Evolutionary conservation across 2,888 invertebrate genomes (phyloP).

Genomic region (Lysandra coridon): DNA sequence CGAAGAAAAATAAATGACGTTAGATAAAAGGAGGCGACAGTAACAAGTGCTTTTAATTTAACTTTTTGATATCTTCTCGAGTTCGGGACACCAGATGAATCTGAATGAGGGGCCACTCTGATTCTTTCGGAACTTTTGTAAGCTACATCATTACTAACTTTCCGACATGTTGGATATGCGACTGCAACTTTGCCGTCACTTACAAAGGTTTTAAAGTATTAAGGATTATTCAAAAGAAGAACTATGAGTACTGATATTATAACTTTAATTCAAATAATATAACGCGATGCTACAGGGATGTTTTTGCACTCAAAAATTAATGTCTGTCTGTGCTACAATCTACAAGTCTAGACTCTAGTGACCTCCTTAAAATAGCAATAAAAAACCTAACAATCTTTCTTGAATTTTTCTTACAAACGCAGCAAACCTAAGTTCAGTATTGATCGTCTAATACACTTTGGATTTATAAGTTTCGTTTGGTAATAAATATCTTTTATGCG

Average conservation of each 20-base stretch:
- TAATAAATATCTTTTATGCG: constrained; percentile 67
- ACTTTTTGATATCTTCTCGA: constrained; percentile 63
- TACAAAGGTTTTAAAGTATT: background rate
- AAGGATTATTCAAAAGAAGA: too few relatives aligned
- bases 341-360: too few relatives aligned
- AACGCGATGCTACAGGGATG: too few relatives aligned
- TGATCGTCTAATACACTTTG: constrained; percentile 32
- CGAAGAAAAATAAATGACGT: constrained; percentile 32
- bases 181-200: background rate
- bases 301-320: too few relatives aligned
- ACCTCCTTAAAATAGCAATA: too few relatives aligned
- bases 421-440: constrained; percentile 29
- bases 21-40: constrained; percentile 31
- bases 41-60: constrained; percentile 63
- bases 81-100: constrained; percentile 43
- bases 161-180: background rate
- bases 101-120: constrained; percentile 31
- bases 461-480: constrained; percentile 32
- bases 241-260: too few relatives aligned
- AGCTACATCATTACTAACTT: constrained; percentile 15
- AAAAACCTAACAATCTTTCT: background rate
- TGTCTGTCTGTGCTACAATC: too few relatives aligned
- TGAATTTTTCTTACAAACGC: background rate
- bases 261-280: too few relatives aligned
- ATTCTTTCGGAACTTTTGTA: constrained; percentile 29